Base-by-base conservation (phyloP, 2,888 invertebrate genomes). In the Carabus problematicus region DNA sequence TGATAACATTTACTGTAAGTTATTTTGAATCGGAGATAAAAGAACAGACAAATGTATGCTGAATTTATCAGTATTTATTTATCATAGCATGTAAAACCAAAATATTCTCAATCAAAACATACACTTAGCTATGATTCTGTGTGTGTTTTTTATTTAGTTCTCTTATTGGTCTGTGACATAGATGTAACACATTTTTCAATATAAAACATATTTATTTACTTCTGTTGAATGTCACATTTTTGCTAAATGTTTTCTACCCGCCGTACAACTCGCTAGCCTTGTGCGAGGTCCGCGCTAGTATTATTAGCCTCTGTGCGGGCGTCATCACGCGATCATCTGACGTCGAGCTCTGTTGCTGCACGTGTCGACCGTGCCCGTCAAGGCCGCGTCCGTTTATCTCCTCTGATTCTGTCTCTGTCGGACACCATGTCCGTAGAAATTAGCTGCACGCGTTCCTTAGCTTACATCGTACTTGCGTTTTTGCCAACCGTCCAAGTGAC, bases 271-370 rank as follows among this genome's bases (percentile, higher is more conserved):
- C 14, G 52, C 52, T 52, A 18, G 11, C 52, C 29, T 29, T 29
- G 52, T 16, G 14, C 52, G 52, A 18, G 14, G 8, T 52, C 6
- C 19, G 16, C n/a, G 9, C 52, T 52, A 52, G 52, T 52, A 52
- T 52, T 52, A 52, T 42, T 64, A 55, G 54, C 54, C 45, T 55
- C 56, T 9, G 11, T 9, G 6, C 12, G 43, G 56, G 64, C 14
- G 39, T 43, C 56, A 56, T 55, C 56, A 64, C 64, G 64, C 64
- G 56, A 64, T 55, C 55, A 42, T 18, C 45, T 56, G 47, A 64
- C 55, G 64, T 52, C 9, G 63, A 45, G 64, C 42, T 54, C 55
- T 54, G 55, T 55, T 56, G 64, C 64, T 64, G 64, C 64, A 64
- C 64, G 64, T 64, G 64, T 64, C 55, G 43, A 29, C 43, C 49